phyloP scores from a whole-genome alignment of 2,888 invertebrate species.

The Cerceris rybyensis region DNA sequence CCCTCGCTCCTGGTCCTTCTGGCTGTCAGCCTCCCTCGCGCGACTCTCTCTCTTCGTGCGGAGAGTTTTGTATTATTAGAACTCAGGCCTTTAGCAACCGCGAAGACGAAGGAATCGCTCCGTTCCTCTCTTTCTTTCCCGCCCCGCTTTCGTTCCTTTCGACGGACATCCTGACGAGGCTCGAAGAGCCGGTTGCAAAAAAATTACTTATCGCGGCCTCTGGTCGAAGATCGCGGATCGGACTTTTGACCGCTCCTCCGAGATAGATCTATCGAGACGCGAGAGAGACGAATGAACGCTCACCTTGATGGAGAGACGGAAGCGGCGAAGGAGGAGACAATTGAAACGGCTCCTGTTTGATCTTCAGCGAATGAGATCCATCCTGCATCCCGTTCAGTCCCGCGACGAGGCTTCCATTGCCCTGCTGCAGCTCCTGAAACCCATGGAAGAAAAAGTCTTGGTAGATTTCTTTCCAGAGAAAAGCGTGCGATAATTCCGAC shows the following conservation, averaged over 20 bases:
- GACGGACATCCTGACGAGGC: conserved; percentile 1
- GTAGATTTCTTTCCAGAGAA: background rate
- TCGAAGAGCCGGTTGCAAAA: background rate
- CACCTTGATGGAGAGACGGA: conserved; percentile 77
- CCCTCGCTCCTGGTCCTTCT: conserved; percentile 14
- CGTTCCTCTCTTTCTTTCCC: background rate
- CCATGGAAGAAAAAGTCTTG: background rate
- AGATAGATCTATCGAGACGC: no score
- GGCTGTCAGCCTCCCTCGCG: conserved; percentile 7
- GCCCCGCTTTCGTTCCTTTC: background rate
- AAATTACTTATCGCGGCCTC: background rate
- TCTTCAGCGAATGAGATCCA: conserved; percentile 73
- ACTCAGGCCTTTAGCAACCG: conserved; percentile 54
- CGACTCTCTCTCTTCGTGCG: conserved; percentile 19
- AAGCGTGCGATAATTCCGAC: background rate
- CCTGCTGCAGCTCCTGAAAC: conserved; percentile 76
- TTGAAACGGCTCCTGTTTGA: conserved; percentile 79
- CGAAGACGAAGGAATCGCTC: conserved; percentile 36
- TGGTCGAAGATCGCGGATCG: background rate
- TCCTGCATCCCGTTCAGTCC: conserved; percentile 72
- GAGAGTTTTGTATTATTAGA: conserved; percentile 72
- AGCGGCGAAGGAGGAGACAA: conserved; percentile 73
- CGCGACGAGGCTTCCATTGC: conserved; percentile 68
- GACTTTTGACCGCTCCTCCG: no score
- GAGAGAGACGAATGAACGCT: background rate